Evolutionary conservation across 2,113 vertebrate species (phyloP).

Genomic region (Rhabdornis inornatus): DNA sequence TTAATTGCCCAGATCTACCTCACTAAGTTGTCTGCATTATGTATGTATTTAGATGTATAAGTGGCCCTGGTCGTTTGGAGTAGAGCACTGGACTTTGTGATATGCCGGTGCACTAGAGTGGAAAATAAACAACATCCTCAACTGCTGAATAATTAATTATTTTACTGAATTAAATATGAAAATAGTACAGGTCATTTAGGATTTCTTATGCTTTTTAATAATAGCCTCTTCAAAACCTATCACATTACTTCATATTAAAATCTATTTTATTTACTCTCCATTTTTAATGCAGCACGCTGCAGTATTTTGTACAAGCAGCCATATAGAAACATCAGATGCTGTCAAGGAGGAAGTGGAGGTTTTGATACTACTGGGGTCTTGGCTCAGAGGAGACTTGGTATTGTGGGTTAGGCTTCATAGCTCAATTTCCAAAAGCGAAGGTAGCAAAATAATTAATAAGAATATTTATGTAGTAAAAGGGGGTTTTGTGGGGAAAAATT

Average conservation of each 20-base stretch:
- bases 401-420: neutral
- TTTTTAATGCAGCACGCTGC: neutral
- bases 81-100: neutral
- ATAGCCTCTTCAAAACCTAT: neutral
- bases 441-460: neutral
- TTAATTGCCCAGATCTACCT: neutral
- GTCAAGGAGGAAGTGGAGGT: neutral
- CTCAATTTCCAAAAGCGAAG: neutral
- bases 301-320: neutral
- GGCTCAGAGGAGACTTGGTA: neutral
- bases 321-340: neutral
- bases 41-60: neutral
- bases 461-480: neutral
- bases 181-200: neutral
- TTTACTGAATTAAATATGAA: conserved; percentile 51
- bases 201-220: conserved; percentile 2
- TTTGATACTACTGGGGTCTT: neutral
- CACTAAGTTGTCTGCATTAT: neutral
- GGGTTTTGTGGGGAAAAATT: neutral
- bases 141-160: conserved; percentile 38
- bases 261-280: neutral
- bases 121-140: neutral
- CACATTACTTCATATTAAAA: neutral
- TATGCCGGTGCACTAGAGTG: neutral
- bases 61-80: neutral